Base-by-base conservation (phyloP, 1,140 invertebrate species). In the Elysia chlorotica region DNA sequence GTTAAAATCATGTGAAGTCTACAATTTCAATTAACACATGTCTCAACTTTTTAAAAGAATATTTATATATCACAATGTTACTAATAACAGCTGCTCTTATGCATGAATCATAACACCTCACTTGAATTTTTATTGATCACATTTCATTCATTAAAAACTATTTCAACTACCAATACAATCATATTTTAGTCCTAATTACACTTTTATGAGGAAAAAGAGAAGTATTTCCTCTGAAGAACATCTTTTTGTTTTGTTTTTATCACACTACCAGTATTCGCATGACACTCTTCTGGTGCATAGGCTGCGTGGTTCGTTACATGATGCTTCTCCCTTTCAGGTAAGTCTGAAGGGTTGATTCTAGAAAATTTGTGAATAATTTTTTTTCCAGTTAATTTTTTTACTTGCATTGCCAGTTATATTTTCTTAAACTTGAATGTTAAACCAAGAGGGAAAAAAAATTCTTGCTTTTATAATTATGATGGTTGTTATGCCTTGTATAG, bases 311-410 rank as follows among this genome's bases (percentile, higher is more conserved):
- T 30, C 74, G 83, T 67, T 85, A 85, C 73, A 70, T 74, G 48
- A 36, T 85, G 21, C 70, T 85, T 1, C 73, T 85, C 56, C 83
- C 83, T 66, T 82, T 83, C 62, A 79, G 83, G 83, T 85, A 78
- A 77, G 75, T n/a, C n/a, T n/a, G n/a, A n/a, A n/a, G n/a, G n/a
- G n/a, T n/a, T n/a, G n/a, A n/a, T n/a, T n/a, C n/a, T n/a, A n/a
- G n/a, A n/a, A n/a, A n/a, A n/a, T n/a, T n/a, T n/a, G n/a, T n/a
- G n/a, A n/a, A n/a, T 2, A 30, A 17, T 41, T n/a, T 23, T 28
- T n/a, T 35, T 25, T n/a, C 17, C 6, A 35, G 21, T 19, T 28
- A 28, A 30, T 56, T 54, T 1, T 30, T n/a, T 38, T 54, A 21
- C 3, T 14, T 21, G 30, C 14, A 2, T 35, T 53, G 28, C 25